A percentile compares a stretch with the other conserved stretches of the same genome.
Evolutionary conservation across 2,113 vertebrate genomes (phyloP).

Genomic region (Gopherus evgoodei): DNA sequence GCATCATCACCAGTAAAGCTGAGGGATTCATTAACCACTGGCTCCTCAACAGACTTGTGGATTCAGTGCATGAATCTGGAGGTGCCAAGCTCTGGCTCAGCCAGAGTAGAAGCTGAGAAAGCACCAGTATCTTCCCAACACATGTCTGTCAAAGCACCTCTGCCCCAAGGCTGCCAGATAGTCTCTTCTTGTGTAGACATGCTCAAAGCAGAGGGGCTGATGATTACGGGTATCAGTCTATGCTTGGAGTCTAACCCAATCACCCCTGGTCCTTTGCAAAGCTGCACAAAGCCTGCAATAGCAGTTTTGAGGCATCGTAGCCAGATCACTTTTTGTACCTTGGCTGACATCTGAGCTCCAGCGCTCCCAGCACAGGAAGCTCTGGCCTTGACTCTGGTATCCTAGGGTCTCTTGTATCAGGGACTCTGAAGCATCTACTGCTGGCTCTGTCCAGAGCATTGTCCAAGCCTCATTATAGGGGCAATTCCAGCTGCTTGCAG

Average conservation of each 20-base stretch:
- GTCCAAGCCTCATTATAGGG: not conserved
- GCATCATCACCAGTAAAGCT: not conserved
- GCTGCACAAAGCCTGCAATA: not conserved
- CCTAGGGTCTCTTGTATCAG: not conserved
- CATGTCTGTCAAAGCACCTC: not conserved
- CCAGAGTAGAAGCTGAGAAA: not conserved
- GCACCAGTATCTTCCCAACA: not conserved
- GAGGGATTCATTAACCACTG: not conserved
- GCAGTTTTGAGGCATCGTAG: not conserved
- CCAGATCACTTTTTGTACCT: not conserved
- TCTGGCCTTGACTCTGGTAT: not conserved
- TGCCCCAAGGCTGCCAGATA: too few species aligned
- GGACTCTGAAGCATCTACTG: not conserved
- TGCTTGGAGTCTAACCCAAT: not conserved
- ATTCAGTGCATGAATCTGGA: not conserved
- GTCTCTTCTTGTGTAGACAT: not conserved
- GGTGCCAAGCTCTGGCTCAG: not conserved
- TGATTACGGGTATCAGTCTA: not conserved
- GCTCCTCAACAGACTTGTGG: too few species aligned
- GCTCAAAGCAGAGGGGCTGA: not conserved
- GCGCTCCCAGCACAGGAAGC: not conserved
- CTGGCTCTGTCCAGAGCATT: not conserved
- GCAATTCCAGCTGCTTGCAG: not conserved
- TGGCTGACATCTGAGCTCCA: not conserved
- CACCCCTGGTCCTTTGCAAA: not conserved